Conservation (phyloP, 2,888 invertebrate genomes). For the Lasioglossum vierecki region DNA sequence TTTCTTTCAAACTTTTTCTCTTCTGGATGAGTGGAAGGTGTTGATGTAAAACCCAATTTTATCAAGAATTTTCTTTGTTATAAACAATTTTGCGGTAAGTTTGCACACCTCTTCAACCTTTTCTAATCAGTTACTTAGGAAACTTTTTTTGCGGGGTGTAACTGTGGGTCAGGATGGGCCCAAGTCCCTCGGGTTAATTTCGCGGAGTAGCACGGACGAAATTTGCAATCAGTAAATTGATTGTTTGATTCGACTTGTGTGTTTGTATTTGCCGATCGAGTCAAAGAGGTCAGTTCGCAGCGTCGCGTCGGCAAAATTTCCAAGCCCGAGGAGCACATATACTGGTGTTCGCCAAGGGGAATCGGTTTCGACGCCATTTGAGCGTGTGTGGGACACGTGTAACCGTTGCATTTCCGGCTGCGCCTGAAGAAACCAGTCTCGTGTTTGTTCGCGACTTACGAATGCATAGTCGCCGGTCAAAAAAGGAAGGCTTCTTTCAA, state of each 20-base stretch:
- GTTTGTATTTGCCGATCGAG: neutral
- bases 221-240: neutral
- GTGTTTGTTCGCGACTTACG: neutral
- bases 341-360: neutral
- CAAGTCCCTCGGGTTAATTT: neutral
- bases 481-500: slow-evolving; percentile 23
- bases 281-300: neutral
- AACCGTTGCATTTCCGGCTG: neutral
- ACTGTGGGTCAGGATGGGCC: neutral
- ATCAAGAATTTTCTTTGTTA: too few relatives aligned
- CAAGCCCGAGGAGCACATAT: neutral
- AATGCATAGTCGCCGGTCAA: neutral
- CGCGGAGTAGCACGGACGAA: neutral
- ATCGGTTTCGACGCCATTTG: neutral
- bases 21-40: too few relatives aligned
- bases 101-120: too few relatives aligned
- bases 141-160: neutral
- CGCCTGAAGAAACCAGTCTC: neutral
- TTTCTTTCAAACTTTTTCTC: too few relatives aligned
- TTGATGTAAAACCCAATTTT: too few relatives aligned
- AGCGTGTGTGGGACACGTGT: neutral
- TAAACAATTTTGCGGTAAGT: too few relatives aligned
- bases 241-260: neutral
- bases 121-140: too few relatives aligned
- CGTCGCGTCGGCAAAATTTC: slow-evolving; percentile 6